These are phyloP conservation scores for Laupala kohalensis DNA, from an alignment of 1,140 invertebrate species.

Conservation along the genomic window DNA sequence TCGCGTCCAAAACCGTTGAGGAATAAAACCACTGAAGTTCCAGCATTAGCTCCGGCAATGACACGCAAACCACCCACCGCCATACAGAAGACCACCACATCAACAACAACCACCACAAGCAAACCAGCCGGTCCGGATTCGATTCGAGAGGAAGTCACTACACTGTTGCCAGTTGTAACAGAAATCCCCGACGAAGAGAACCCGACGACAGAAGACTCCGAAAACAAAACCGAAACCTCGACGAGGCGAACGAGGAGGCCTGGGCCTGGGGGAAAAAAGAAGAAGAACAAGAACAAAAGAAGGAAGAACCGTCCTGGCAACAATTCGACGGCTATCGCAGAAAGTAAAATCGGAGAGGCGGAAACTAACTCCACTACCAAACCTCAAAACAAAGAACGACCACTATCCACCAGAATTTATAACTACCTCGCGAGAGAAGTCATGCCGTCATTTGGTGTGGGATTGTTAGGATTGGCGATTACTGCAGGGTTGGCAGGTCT, in stretches of 20 bases:
- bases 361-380: slow-evolving; percentile 28
- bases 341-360: slow-evolving; percentile 33
- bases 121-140: slow-evolving; percentile 1
- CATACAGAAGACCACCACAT: slow-evolving; percentile 17
- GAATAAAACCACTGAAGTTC: slow-evolving; percentile 7
- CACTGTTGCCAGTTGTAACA: not conserved
- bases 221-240: slow-evolving; percentile 16
- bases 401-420: slow-evolving; percentile 56
- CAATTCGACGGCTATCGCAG: slow-evolving; percentile 17
- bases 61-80: too few relatives aligned
- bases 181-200: not conserved
- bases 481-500: slow-evolving; percentile 58
- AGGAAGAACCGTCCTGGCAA: slow-evolving; percentile 16
- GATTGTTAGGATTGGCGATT: slow-evolving; percentile 54
- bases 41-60: slow-evolving; percentile 17
- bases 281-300: slow-evolving; percentile 39
- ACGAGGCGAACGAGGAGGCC: slow-evolving; percentile 15
- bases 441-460: slow-evolving; percentile 63
- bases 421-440: slow-evolving; percentile 64
- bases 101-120: slow-evolving; percentile 15
- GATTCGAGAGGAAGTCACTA: not conserved
- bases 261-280: slow-evolving; percentile 33
- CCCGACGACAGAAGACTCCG: slow-evolving; percentile 17
- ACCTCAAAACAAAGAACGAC: slow-evolving; percentile 30
- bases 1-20: too few relatives aligned